Conservation (phyloP, 30 jellyfish, hydroid and myxozoan species). For the Clytia hemisphaerica region DNA sequence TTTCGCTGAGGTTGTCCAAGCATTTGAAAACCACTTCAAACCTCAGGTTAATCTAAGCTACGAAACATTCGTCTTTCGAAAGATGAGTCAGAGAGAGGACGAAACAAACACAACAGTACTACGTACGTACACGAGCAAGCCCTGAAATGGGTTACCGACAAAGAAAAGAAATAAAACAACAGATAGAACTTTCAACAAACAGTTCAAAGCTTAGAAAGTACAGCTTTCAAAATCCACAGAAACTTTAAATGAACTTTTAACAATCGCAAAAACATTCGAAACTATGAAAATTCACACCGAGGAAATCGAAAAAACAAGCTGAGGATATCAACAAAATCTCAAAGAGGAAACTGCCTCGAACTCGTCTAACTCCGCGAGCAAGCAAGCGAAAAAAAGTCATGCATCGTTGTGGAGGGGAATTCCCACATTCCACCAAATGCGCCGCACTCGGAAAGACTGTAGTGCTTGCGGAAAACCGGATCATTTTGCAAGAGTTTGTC, state of each 20-base stretch:
- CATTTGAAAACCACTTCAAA: conserved; percentile 8
- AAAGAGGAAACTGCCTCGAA: too few relatives aligned
- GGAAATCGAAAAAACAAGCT: too few relatives aligned
- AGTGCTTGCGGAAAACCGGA: too few relatives aligned
- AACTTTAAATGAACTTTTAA: not conserved
- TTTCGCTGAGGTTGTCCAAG: not conserved
- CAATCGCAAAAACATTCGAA: not conserved
- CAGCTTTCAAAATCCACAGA: not conserved
- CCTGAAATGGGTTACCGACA: not conserved
- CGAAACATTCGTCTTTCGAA: not conserved
- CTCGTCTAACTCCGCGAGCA: too few relatives aligned
- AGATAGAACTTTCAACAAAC: not conserved
- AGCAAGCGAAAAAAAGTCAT: too few relatives aligned
- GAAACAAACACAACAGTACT: conserved; percentile 14
- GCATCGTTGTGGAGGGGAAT: too few relatives aligned
- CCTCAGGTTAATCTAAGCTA: conserved; percentile 15
- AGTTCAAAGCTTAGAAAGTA: not conserved
- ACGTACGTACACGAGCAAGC: conserved; percentile 12
- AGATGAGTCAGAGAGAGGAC: conserved; percentile 3
- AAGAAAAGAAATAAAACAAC: conserved; percentile 17
- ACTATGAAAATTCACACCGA: not conserved
- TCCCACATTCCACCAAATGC: too few relatives aligned
- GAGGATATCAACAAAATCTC: too few relatives aligned
- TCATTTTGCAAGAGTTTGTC: too few relatives aligned
- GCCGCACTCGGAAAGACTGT: too few relatives aligned